These are phyloP conservation scores for Campodea augens DNA, from an alignment of 1,140 invertebrate species.

Conservation along the genomic window DNA sequence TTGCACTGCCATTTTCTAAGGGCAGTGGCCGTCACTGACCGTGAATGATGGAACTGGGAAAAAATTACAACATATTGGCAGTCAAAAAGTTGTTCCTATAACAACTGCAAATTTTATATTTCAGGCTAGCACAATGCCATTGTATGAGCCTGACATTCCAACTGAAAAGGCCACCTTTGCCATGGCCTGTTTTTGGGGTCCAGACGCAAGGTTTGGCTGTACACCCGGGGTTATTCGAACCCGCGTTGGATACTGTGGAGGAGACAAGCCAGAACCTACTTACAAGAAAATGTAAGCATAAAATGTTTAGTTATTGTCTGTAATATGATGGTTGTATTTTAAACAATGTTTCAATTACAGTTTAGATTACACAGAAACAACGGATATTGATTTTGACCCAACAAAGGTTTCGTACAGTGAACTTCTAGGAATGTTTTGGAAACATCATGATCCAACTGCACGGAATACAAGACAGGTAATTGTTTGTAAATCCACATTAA, in stretches of 20 bases:
- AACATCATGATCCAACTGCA: constrained; percentile 70
- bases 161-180: constrained; percentile 61
- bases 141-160: constrained; percentile 8
- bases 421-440: constrained; percentile 73
- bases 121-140: background rate
- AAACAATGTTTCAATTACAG: constrained; percentile 30
- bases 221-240: constrained; percentile 67
- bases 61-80: no score
- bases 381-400: constrained; percentile 78
- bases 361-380: constrained; percentile 82
- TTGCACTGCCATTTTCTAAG: no score
- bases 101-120: background rate
- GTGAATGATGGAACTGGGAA: no score
- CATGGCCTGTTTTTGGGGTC: constrained; percentile 95
- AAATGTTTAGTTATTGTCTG: background rate
- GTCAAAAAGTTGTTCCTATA: background rate
- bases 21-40: no score
- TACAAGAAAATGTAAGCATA: constrained; percentile 65
- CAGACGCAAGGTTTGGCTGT: constrained; percentile 74
- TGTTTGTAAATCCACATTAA: constrained; percentile 4
- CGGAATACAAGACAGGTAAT: constrained; percentile 58
- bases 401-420: constrained; percentile 48
- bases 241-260: constrained; percentile 87
- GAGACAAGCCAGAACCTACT: constrained; percentile 53
- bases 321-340: background rate